Evolutionary conservation across 1,140 invertebrate species (phyloP).

Genomic region (Diachasmimorpha longicaudata): DNA sequence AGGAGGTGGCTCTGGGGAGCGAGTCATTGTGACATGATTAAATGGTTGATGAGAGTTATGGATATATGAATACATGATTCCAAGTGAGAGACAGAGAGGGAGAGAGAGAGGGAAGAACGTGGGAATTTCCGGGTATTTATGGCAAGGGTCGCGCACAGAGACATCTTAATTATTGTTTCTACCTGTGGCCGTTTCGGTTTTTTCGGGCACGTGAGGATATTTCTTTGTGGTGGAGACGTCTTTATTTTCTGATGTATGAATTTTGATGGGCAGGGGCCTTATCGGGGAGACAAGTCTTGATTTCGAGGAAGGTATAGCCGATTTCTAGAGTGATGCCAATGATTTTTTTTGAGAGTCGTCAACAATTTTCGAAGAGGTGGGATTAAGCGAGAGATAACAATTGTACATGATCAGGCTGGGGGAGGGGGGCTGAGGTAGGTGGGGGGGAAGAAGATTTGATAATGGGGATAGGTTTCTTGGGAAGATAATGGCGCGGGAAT

Average conservation of each 20-base stretch:
- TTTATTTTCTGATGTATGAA: too few species aligned
- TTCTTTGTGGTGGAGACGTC: neutral
- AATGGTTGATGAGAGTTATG: conserved; percentile 29
- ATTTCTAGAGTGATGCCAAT: too few species aligned
- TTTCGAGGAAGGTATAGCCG: too few species aligned
- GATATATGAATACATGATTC: conserved; percentile 30
- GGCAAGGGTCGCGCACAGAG: conserved; percentile 24
- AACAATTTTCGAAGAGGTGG: too few species aligned
- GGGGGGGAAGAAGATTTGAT: too few species aligned
- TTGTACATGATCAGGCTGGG: too few species aligned
- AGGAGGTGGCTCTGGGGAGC: conserved; percentile 39
- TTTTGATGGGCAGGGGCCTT: conserved; percentile 28
- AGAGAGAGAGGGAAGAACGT: conserved; percentile 27
- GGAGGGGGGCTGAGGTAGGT: too few species aligned
- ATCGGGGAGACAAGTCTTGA: conserved; percentile 15
- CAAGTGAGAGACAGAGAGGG: conserved; percentile 3
- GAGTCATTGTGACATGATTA: conserved; percentile 24
- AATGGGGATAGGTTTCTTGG: too few species aligned
- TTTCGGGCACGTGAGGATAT: neutral
- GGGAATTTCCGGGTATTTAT: conserved; percentile 34
- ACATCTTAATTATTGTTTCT: conserved; percentile 34
- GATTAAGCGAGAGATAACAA: too few species aligned
- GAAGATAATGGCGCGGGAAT: too few species aligned
- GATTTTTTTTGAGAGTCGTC: too few species aligned
- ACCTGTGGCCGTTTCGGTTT: neutral